phyloP scores from a whole-genome alignment of 2,888 invertebrate genomes.

The Villa cingulata region DNA sequence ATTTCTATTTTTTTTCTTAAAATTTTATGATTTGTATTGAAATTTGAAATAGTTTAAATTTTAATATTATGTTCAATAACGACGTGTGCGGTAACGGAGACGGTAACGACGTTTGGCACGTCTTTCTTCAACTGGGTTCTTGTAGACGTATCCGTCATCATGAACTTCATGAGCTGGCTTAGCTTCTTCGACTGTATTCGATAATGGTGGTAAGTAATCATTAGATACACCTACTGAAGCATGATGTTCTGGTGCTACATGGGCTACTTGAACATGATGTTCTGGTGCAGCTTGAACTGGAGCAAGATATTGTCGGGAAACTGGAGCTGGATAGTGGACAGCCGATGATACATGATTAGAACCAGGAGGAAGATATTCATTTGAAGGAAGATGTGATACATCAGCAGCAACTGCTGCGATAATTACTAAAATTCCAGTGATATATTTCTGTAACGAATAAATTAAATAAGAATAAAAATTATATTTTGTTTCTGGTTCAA shows the following conservation, averaged over 20 bases:
- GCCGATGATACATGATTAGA: background rate
- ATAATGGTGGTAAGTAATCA: background rate
- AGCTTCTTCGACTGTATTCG: background rate
- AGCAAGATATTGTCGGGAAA: slow-evolving; percentile 2
- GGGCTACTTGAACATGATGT: too few relatives aligned
- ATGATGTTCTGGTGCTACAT: too few relatives aligned
- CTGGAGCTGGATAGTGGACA: background rate
- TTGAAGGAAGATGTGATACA: slow-evolving; percentile 1
- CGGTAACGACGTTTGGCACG: background rate
- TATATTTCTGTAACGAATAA: background rate
- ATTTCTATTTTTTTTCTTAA: too few relatives aligned
- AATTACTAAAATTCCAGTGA: background rate
- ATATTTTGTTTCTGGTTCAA: too few relatives aligned
- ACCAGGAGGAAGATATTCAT: slow-evolving; percentile 1
- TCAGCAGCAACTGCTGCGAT: slow-evolving; percentile 1
- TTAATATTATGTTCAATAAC: background rate
- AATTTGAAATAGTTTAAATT: too few relatives aligned
- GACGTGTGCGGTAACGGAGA: slow-evolving; percentile 2
- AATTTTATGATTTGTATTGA: too few relatives aligned
- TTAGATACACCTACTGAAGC: background rate
- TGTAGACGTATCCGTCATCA: slow-evolving; percentile 4
- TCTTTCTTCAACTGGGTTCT: background rate
- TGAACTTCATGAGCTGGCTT: slow-evolving; percentile 2
- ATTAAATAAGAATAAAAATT: too few relatives aligned
- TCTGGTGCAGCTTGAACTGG: background rate